These are phyloP conservation scores for Xanthia togata DNA, from an alignment of 2,888 invertebrate species.

Conservation along the genomic window DNA sequence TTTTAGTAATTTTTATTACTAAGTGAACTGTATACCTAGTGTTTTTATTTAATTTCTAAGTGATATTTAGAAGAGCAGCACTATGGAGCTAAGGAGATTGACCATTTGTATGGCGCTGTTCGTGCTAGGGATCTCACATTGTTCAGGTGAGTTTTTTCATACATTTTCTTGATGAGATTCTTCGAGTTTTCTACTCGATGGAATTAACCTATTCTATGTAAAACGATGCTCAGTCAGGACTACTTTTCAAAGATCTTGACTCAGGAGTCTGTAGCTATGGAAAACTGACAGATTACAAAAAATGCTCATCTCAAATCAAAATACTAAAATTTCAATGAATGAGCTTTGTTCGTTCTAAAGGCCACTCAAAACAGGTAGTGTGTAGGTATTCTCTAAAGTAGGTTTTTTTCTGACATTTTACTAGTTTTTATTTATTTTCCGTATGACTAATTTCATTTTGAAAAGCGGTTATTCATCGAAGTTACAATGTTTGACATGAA, in stretches of 20 bases:
- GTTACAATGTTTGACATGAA: constrained; percentile 12
- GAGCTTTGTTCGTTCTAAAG: background rate
- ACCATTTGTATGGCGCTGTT: constrained; percentile 77
- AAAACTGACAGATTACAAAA: background rate
- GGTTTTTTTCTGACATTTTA: background rate
- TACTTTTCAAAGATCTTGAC: background rate
- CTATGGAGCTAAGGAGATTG: constrained; percentile 82
- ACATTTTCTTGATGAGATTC: background rate
- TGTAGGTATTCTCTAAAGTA: background rate
- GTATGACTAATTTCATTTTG: constrained; percentile 11
- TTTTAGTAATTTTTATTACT: constrained; percentile 69
- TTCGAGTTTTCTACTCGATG: background rate
- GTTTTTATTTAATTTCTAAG: constrained; percentile 71
- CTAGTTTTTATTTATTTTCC: constrained; percentile 11
- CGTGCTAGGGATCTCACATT: constrained; percentile 78
- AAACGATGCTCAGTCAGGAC: background rate
- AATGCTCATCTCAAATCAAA: background rate
- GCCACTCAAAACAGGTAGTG: background rate
- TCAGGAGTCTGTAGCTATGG: background rate
- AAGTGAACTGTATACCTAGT: constrained; percentile 68
- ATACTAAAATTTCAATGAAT: background rate
- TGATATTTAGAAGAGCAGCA: constrained; percentile 63
- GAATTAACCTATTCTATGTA: background rate
- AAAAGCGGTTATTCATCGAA: constrained; percentile 31
- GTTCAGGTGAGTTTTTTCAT: constrained; percentile 78